A percentile compares a stretch with the other conserved stretches of the same genome.
These are phyloP conservation scores for Tipula confusa DNA, from an alignment of 2,888 invertebrate genomes.

Conservation along the genomic window DNA sequence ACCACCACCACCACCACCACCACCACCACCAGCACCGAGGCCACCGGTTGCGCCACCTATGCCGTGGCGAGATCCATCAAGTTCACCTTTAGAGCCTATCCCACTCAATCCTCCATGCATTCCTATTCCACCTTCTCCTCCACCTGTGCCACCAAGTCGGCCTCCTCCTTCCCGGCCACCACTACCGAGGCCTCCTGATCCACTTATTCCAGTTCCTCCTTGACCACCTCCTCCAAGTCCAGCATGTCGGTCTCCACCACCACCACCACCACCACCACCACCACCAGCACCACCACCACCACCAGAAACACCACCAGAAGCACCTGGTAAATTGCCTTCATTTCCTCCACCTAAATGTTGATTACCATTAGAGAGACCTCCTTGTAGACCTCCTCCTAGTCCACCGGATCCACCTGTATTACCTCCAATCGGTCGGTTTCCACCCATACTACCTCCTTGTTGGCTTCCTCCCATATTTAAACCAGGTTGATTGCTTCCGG, in stretches of 20 bases:
- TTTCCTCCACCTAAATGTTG: not conserved
- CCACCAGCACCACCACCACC: too few species aligned
- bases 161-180: not conserved
- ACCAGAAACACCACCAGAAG: too few species aligned
- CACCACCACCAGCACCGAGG: not conserved
- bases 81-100: not conserved
- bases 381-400: not conserved
- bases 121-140: not conserved
- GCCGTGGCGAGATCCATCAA: not conserved
- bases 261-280: too few species aligned
- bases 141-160: not conserved
- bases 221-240: not conserved
- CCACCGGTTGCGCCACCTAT: too few species aligned
- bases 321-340: not conserved
- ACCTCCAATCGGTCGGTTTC: not conserved
- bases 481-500: too few species aligned
- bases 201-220: too few species aligned
- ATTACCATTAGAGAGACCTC: not conserved
- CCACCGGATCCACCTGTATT: not conserved
- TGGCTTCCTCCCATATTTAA: too few species aligned
- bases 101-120: not conserved
- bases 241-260: not conserved
- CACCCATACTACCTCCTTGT: not conserved
- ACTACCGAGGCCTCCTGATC: not conserved
- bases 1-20: not conserved